Evolutionary conservation across 2,113 vertebrate species (phyloP).

Genomic region (Protobothrops flavoviridis): DNA sequence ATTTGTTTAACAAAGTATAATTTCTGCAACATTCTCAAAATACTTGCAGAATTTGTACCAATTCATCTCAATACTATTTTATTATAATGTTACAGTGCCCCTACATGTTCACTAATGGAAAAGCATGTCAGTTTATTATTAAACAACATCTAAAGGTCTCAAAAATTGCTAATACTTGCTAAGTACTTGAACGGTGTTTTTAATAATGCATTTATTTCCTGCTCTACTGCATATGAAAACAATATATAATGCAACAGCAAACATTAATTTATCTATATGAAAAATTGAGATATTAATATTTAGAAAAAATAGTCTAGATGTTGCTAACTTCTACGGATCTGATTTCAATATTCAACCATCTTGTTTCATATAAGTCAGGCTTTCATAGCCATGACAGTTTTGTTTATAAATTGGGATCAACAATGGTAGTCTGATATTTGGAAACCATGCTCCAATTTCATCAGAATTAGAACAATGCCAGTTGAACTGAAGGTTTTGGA

Average conservation of each 20-base stretch:
- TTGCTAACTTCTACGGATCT: background rate
- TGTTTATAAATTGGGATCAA: background rate
- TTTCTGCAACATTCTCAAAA: background rate
- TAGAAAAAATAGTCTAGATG: background rate
- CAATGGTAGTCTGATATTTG: background rate
- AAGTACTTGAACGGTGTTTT: background rate
- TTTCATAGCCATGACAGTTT: background rate
- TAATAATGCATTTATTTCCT: background rate
- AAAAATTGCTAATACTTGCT: background rate
- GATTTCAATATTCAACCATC: background rate
- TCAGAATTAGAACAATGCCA: background rate
- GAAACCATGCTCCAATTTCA: background rate
- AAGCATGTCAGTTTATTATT: conserved; percentile 49
- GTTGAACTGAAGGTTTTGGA: background rate
- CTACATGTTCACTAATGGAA: conserved; percentile 65
- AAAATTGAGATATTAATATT: background rate
- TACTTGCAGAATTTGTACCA: conserved; percentile 23
- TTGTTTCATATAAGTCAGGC: background rate
- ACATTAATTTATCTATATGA: background rate
- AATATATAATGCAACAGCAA: background rate
- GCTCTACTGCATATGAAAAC: background rate
- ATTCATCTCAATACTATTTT: conserved; percentile 31
- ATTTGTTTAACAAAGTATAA: background rate
- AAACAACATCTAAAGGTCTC: background rate
- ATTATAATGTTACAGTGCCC: conserved; percentile 70